These are phyloP conservation scores for Mormyrops attenuatus DNA, from an alignment of 2,797 vertebrate genomes.

Conservation along the genomic window DNA sequence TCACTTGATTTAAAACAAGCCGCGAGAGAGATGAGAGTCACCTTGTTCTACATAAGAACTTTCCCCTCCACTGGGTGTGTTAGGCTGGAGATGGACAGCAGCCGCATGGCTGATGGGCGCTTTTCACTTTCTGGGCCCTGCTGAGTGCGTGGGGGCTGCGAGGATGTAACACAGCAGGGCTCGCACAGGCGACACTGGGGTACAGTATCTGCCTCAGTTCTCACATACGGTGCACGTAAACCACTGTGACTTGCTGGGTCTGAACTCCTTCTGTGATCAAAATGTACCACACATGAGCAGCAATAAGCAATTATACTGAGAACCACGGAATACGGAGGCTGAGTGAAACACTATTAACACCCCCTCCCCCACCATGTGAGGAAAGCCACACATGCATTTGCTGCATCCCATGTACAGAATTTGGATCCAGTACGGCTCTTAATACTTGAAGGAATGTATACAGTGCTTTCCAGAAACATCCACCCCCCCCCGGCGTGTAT, in stretches of 20 bases:
- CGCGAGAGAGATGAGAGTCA: background rate
- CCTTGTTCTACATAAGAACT: background rate
- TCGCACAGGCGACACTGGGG: background rate
- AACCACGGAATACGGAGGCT: background rate
- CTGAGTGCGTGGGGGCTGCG: background rate
- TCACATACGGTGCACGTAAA: background rate
- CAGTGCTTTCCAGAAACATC: background rate
- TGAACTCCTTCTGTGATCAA: background rate
- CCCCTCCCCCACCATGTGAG: background rate
- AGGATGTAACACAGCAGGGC: background rate
- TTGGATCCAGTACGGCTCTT: slow-evolving; percentile 19
- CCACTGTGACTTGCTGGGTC: background rate
- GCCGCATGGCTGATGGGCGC: background rate
- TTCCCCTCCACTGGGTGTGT: background rate
- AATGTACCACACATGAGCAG: background rate
- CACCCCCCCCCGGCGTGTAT: background rate
- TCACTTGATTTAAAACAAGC: slow-evolving; percentile 1
- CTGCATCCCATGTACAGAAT: slow-evolving; percentile 2
- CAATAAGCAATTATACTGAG: background rate
- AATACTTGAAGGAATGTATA: background rate
- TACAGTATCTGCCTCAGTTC: background rate
- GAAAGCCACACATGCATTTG: background rate
- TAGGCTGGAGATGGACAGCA: background rate
- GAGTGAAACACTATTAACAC: background rate
- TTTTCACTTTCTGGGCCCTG: background rate